phyloP scores from a whole-genome alignment of 2,888 invertebrate species.

The Ceratothoa steindachneri region DNA sequence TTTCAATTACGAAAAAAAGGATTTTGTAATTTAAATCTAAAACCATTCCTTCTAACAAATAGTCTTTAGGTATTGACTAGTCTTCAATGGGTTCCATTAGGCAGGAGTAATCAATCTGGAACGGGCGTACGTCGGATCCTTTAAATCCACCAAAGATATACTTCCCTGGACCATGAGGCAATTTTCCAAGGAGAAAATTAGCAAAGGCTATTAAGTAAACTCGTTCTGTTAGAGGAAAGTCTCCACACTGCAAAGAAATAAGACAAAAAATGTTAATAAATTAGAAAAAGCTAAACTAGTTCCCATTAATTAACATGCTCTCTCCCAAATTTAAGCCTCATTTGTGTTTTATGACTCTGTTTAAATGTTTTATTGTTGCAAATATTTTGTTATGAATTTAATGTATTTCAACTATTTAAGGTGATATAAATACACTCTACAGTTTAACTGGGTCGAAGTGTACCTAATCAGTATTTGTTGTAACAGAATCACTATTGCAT shows the following conservation, averaged over 20 bases:
- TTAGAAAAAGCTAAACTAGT: neutral
- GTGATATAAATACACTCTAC: no score
- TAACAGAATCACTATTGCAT: no score
- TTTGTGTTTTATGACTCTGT: no score
- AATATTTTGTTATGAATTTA: no score
- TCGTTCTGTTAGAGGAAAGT: slow-evolving; percentile 63
- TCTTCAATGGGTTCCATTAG: slow-evolving; percentile 33
- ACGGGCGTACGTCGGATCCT: slow-evolving; percentile 53
- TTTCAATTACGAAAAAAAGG: no score
- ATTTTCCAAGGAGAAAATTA: slow-evolving; percentile 69
- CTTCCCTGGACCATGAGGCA: slow-evolving; percentile 71
- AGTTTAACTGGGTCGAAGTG: no score
- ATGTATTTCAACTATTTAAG: no score
- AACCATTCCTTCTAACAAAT: no score
- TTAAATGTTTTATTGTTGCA: no score
- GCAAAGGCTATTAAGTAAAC: slow-evolving; percentile 70
- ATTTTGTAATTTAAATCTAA: no score
- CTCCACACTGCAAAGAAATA: slow-evolving; percentile 63
- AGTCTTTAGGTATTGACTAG: no score
- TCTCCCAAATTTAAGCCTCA: neutral
- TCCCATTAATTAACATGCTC: neutral
- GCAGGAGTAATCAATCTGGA: slow-evolving; percentile 65
- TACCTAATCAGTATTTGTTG: no score
- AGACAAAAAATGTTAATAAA: slow-evolving; percentile 34
- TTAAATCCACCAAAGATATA: slow-evolving; percentile 62